Evolutionary conservation across 2,888 invertebrate species (phyloP).

Genomic region (Octonoba sinensis): DNA sequence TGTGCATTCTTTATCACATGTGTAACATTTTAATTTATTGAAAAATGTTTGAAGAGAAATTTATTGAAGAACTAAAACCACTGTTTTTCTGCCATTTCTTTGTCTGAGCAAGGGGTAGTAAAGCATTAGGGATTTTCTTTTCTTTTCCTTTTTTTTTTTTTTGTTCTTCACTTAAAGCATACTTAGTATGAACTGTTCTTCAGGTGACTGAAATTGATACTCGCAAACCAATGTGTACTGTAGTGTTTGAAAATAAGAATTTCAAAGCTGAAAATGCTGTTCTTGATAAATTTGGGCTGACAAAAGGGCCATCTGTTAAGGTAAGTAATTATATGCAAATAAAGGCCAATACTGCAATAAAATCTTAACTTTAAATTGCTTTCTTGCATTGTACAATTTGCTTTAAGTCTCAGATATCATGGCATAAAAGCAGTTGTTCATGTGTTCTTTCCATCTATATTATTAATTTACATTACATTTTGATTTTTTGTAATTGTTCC

Average conservation of each 20-base stretch:
- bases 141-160: background rate
- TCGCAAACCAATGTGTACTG: conserved; percentile 78
- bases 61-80: no score
- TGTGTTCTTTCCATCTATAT: background rate
- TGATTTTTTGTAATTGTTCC: no score
- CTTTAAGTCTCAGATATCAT: background rate
- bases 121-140: background rate
- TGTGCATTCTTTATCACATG: no score
- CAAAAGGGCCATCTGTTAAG: conserved; percentile 49
- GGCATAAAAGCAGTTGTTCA: conserved; percentile 7
- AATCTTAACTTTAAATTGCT: background rate
- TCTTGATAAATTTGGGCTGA: conserved; percentile 69
- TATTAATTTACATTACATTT: background rate
- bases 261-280: conserved; percentile 78
- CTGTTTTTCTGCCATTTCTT: no score
- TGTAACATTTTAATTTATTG: no score
- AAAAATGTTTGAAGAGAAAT: no score
- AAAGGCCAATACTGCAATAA: background rate
- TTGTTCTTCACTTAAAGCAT: background rate
- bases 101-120: no score
- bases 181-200: conserved; percentile 67
- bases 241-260: conserved; percentile 92
- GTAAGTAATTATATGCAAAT: conserved; percentile 17
- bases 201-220: conserved; percentile 63
- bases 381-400: background rate